Percentiles rank a stretch among this genome's conserved stretches.
Evolutionary conservation across 2,113 vertebrate species (phyloP).

Genomic region (Daboia siamensis): DNA sequence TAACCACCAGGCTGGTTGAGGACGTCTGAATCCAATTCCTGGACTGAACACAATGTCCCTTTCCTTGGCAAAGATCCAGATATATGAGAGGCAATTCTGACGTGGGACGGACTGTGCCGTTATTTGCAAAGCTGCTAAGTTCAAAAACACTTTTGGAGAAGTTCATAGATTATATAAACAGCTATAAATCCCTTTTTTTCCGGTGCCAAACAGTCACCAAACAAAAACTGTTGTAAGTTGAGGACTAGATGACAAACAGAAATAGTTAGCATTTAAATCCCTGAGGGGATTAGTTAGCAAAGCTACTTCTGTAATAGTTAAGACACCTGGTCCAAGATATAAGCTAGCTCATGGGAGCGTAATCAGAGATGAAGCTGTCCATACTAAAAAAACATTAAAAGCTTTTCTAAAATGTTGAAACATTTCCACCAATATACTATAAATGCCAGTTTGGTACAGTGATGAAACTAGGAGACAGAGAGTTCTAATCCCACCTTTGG

Average conservation of each 20-base stretch:
- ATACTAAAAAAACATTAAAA: neutral
- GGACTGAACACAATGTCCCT: neutral
- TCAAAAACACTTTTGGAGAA: conserved; percentile 58
- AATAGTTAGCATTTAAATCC: conserved; percentile 64
- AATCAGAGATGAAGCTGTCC: neutral
- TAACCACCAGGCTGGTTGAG: neutral
- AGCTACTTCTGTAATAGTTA: conserved; percentile 54
- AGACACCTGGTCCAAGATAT: neutral
- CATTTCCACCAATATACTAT: neutral
- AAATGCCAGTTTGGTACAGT: neutral
- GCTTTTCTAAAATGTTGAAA: neutral
- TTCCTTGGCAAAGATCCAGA: neutral
- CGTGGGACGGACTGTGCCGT: conserved; percentile 8
- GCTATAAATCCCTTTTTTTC: neutral
- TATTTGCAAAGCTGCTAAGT: conserved; percentile 63
- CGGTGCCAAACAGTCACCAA: neutral
- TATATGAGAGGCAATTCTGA: conserved; percentile 33
- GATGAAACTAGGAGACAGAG: neutral
- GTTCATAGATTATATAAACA: conserved; percentile 59
- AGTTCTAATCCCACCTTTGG: no score
- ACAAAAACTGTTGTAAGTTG: neutral
- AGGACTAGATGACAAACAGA: conserved; percentile 48
- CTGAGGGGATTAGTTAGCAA: conserved; percentile 62
- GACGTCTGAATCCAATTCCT: neutral
- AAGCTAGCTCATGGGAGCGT: neutral